Evolutionary conservation across 1,140 invertebrate genomes (phyloP), one percentile per base, ranked within the genome.

Genomic region (Dufourea novaeangliae): DNA sequence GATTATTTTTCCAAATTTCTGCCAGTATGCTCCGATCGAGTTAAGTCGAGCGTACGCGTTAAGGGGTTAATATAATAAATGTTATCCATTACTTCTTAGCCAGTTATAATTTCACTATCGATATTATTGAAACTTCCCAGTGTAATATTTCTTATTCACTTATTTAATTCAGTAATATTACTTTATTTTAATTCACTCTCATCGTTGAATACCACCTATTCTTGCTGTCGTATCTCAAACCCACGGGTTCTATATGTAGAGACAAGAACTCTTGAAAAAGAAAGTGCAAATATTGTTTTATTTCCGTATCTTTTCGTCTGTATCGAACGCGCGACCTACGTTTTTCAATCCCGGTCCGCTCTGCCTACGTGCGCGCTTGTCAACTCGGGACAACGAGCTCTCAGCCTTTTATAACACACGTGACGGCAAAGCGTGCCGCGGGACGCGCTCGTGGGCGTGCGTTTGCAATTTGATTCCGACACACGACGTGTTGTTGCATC

Each of bases 321-420:
- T 67, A 71, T 71, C 56, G 39, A 62, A 14, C 1, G 54, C 57
- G 32, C 77, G 63, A 69, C 61, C 61, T 57, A 50, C 44, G 46
- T 57, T 67, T 77, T 80, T 72, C 50, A 72, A 78, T 67, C 67
- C 59, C 46, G 34, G 39, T 71, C 50, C 61, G 63, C 20, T 17
- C 79, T 83, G 73, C 79, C 80, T 81, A 83, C 80, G 78, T 46
- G 22, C 22, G 50, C 82, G 74, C 79, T 32, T 66, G 81, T 82
- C 81, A 83, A 82, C 81, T 72, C 62, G 67, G 77, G 73, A 77
- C 79, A 81, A 82, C 81, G 62, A 72, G 81, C 81, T 78, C 68
- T 83, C 81, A 83, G 64, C 79, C 68, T 83, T 82, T 82, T 82
- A 32, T 39, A 27, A n/a, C 52, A 78, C 59, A 44, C 68, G 68